phyloP scores from a whole-genome alignment of 2,797 vertebrate species.

The Delichon dasypus region DNA sequence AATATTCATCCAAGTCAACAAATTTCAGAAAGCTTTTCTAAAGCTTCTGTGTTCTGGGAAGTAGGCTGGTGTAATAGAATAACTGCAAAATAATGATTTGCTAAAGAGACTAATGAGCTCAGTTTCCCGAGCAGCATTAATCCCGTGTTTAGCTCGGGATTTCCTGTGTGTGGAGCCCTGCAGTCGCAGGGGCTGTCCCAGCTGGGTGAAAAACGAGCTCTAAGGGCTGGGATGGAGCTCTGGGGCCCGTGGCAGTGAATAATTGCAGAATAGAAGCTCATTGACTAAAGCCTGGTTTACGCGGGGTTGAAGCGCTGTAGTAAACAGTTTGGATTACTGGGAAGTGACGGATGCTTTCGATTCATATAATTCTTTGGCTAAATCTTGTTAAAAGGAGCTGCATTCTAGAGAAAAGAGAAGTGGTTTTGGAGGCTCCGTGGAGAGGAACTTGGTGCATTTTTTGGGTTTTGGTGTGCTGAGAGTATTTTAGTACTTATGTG shows the following conservation, averaged over 20 bases:
- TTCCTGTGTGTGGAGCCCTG: not conserved
- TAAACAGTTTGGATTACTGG: conserved; percentile 44
- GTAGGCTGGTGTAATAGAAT: not conserved
- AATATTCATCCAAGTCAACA: not conserved
- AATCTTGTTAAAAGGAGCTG: not conserved
- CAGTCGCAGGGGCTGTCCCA: not conserved
- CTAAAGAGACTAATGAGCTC: conserved; percentile 61
- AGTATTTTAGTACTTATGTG: not conserved
- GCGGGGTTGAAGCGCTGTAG: not conserved
- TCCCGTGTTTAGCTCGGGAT: not conserved
- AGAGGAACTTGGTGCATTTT: not conserved
- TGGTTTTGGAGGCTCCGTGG: not conserved
- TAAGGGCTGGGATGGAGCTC: not conserved
- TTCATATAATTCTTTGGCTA: conserved; percentile 6
- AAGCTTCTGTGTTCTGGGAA: not conserved
- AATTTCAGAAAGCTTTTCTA: not conserved
- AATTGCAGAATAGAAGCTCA: not conserved
- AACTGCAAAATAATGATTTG: conserved; percentile 53
- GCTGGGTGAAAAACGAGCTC: not conserved
- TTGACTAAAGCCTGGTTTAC: not conserved
- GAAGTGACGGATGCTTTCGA: conserved; percentile 2
- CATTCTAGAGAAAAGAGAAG: not conserved
- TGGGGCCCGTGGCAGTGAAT: not conserved
- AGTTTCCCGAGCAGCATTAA: conserved; percentile 25
- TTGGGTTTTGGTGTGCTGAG: not conserved